Conservation (phyloP, 2,113 vertebrate genomes). For the Setophaga kirtlandii region DNA sequence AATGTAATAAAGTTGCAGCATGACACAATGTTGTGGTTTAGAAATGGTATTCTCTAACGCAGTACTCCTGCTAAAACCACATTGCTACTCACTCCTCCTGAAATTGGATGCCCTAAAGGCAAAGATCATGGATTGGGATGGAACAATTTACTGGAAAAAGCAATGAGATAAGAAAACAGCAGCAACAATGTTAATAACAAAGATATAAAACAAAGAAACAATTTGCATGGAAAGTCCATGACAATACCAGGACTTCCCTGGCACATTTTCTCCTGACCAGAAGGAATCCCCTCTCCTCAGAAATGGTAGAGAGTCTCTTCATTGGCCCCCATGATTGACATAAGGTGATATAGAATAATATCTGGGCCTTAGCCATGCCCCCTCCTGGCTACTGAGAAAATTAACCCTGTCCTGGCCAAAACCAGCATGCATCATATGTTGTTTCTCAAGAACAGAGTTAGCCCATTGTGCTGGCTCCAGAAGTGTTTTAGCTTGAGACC, state of each 20-base stretch:
- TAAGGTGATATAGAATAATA: neutral
- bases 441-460: neutral
- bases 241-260: fast-evolving
- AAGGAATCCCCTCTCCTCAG: neutral
- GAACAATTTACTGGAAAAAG: neutral
- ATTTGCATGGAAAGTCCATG: neutral
- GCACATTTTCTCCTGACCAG: neutral
- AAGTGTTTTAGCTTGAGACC: neutral
- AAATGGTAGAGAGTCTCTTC: fast-evolving
- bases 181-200: neutral
- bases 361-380: neutral
- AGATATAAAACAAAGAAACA: neutral
- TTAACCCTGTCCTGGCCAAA: neutral
- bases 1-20: neutral
- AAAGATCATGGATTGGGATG: neutral
- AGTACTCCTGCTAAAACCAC: neutral
- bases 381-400: neutral
- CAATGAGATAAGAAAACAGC: neutral
- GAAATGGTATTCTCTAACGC: neutral
- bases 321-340: neutral
- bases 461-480: neutral
- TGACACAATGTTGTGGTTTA: neutral
- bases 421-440: neutral
- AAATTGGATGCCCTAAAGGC: neutral
- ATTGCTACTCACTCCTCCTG: neutral